Evolutionary conservation across 2,113 vertebrate genomes (phyloP).

Genomic region (Antigone vipio): DNA sequence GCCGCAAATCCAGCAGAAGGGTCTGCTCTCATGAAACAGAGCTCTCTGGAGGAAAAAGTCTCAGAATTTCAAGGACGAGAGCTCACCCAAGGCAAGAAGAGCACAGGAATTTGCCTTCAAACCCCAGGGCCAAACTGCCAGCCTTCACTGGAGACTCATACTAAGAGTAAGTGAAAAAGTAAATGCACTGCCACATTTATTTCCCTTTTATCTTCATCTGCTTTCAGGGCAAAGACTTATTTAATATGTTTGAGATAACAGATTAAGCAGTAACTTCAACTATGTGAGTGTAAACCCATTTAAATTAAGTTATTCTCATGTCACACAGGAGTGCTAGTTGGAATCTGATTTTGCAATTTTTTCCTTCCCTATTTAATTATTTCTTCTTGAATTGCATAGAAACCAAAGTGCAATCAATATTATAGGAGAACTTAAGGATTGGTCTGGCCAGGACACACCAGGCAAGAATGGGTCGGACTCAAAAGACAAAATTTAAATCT

Average conservation of each 20-base stretch:
- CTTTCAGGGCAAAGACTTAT: background rate
- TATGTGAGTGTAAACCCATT: background rate
- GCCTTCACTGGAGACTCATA: background rate
- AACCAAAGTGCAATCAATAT: background rate
- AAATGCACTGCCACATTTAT: background rate
- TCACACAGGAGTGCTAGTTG: background rate
- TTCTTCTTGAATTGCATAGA: background rate
- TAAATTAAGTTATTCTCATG: background rate
- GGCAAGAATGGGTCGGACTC: background rate
- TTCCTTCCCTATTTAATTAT: background rate
- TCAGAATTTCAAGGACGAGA: accelerated
- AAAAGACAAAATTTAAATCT: background rate
- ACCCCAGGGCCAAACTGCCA: background rate
- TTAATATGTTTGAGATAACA: background rate
- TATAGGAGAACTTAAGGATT: background rate
- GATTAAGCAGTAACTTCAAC: background rate
- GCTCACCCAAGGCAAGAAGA: background rate
- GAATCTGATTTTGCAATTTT: background rate
- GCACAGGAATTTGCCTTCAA: background rate
- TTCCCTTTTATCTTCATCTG: background rate
- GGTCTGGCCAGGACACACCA: background rate
- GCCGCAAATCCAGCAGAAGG: background rate
- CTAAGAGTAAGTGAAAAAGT: background rate
- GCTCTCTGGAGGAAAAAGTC: background rate
- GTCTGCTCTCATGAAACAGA: background rate